These are phyloP conservation scores for Cybosia mesomella DNA, from an alignment of 2,888 invertebrate species.

Conservation along the genomic window DNA sequence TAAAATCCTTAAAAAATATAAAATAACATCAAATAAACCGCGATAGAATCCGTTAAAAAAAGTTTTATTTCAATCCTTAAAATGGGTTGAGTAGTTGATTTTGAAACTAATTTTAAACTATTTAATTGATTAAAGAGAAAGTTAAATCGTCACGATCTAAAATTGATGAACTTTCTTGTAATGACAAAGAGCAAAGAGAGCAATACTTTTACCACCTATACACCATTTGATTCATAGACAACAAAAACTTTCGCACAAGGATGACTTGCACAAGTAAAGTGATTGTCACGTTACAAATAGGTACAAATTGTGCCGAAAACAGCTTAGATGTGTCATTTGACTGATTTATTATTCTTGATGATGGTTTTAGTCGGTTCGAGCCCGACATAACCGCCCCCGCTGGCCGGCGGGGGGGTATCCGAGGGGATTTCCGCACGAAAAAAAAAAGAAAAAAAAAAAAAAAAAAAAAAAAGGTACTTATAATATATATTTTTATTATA, in stretches of 20 bases:
- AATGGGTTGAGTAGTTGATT: background rate
- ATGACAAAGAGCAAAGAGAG: constrained; percentile 1
- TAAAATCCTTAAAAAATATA: too few species aligned
- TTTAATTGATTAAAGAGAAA: constrained; percentile 7
- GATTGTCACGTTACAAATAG: constrained; percentile 10
- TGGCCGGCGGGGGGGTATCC: too few species aligned
- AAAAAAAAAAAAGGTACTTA: too few species aligned
- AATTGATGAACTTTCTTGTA: constrained; percentile 22
- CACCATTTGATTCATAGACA: background rate
- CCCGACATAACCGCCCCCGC: too few species aligned
- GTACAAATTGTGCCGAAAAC: background rate
- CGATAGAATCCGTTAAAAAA: too few species aligned
- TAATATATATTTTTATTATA: background rate
- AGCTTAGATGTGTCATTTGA: background rate
- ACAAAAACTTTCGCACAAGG: constrained; percentile 2
- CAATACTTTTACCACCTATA: constrained; percentile 14
- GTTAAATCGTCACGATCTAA: constrained; percentile 16
- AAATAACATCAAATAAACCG: too few species aligned
- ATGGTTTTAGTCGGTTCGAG: too few species aligned
- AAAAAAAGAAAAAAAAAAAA: too few species aligned
- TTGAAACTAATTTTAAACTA: background rate
- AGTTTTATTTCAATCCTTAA: too few species aligned
- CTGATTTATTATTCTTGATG: background rate
- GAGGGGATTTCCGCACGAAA: too few species aligned
- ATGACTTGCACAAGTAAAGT: constrained; percentile 25